phyloP scores from a whole-genome alignment of 1,140 invertebrate genomes.

The Galendromus occidentalis region DNA sequence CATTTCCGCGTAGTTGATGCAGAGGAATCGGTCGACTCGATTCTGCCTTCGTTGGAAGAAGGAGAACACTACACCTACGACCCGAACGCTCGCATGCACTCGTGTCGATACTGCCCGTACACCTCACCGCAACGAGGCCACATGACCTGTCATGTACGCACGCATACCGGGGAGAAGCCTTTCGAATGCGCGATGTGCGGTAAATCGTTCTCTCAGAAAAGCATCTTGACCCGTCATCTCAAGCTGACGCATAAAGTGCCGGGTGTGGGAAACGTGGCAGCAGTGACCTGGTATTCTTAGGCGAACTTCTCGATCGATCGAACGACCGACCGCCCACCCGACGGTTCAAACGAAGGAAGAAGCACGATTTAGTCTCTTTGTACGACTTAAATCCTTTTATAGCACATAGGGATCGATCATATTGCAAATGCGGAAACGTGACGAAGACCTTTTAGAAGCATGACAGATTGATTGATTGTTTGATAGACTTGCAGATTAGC shows the following conservation, averaged over 20 bases:
- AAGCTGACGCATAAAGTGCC: conserved; percentile 9
- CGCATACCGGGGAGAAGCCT: conserved; percentile 64
- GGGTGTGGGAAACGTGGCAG: neutral
- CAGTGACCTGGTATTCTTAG: neutral
- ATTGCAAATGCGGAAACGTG: no score
- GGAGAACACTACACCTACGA: neutral
- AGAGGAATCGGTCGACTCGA: conserved; percentile 6
- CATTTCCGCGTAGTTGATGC: neutral
- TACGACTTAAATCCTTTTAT: no score
- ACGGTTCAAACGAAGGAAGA: no score
- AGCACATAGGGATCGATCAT: no score
- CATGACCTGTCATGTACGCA: conserved; percentile 42
- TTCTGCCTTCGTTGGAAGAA: neutral
- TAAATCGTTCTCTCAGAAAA: conserved; percentile 44
- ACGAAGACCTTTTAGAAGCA: no score
- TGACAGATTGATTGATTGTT: no score
- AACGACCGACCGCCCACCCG: no score
- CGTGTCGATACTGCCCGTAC: neutral
- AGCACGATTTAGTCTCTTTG: no score
- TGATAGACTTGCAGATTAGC: no score
- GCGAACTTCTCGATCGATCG: no score
- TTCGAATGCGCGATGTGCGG: conserved; percentile 79
- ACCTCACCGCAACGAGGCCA: neutral
- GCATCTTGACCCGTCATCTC: neutral
- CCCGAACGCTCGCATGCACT: neutral